Evolutionary conservation across 1,140 invertebrate species (phyloP).

Genomic region (Trichomalopsis sarcophagae): DNA sequence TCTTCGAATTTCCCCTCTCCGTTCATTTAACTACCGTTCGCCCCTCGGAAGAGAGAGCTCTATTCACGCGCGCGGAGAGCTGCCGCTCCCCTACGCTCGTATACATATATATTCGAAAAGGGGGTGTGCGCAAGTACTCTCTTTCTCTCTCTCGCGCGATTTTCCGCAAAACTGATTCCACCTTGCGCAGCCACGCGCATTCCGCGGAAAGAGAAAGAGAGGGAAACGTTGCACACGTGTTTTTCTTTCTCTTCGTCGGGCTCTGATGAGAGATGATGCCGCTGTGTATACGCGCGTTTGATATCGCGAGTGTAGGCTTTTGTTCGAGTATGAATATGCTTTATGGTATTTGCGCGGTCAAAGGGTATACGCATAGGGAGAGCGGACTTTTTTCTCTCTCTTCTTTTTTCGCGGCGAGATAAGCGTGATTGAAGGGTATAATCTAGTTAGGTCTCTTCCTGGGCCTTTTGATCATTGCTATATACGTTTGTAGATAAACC

Average conservation of each 20-base stretch:
- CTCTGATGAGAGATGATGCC: slow-evolving; percentile 7
- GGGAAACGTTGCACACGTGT: not conserved
- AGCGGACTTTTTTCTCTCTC: not conserved
- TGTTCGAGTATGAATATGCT: not conserved
- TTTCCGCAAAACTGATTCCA: slow-evolving; percentile 45
- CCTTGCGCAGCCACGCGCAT: slow-evolving; percentile 13
- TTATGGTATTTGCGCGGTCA: not conserved
- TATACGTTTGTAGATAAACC: not conserved
- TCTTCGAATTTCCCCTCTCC: slow-evolving; percentile 20
- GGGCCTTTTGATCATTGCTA: not conserved
- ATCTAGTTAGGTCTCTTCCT: slow-evolving; percentile 26
- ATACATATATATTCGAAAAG: not conserved
- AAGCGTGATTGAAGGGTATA: slow-evolving; percentile 17
- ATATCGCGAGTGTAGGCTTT: not conserved
- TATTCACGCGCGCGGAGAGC: not conserved
- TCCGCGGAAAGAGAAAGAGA: not conserved
- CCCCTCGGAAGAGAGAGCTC: not conserved
- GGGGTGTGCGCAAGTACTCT: not conserved
- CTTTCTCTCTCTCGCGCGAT: slow-evolving; percentile 18
- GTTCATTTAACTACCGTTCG: slow-evolving; percentile 18
- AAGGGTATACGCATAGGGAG: not conserved
- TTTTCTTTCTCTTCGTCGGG: not conserved
- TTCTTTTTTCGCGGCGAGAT: not conserved
- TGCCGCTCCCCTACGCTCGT: not conserved
- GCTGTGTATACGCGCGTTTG: not conserved